A percentile compares a stretch with the other conserved stretches of the same genome.
phyloP scores from a whole-genome alignment of 1,140 invertebrate species.

The Cyclargus thomasi region DNA sequence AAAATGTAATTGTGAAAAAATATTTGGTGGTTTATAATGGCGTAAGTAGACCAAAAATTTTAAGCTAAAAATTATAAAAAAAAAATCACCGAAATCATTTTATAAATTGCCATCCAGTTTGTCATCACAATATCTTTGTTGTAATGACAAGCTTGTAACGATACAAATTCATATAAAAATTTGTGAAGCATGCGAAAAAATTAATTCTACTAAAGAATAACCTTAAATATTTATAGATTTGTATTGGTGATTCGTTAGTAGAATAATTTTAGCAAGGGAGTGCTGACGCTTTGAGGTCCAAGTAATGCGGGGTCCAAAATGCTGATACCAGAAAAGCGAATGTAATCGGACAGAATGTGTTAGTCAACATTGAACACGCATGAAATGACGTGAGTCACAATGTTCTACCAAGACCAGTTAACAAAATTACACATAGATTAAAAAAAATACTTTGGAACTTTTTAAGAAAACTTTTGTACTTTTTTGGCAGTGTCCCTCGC shows the following conservation, averaged over 20 bases:
- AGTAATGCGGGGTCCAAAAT: conserved; percentile 65
- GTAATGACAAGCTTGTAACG: conserved; percentile 4
- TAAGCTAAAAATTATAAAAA: conserved; percentile 9
- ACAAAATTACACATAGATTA: conserved; percentile 51
- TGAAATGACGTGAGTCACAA: conserved; percentile 58
- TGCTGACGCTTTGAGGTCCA: conserved; percentile 53
- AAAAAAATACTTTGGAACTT: conserved; percentile 35
- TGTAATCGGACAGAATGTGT: conserved; percentile 58
- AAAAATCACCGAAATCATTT: neutral
- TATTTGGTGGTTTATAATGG: neutral
- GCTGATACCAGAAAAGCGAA: conserved; percentile 62
- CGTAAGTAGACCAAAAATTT: neutral
- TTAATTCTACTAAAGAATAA: conserved; percentile 41
- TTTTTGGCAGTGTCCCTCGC: conserved; percentile 49
- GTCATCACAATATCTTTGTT: neutral
- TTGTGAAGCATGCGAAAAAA: conserved; percentile 46
- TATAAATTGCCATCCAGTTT: conserved; percentile 1
- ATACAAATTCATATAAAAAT: conserved; percentile 22
- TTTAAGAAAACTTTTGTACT: conserved; percentile 53
- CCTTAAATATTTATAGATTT: conserved; percentile 9
- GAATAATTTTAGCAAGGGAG: conserved; percentile 39
- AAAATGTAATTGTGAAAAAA: conserved; percentile 4
- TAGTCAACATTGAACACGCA: conserved; percentile 66
- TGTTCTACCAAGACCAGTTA: conserved; percentile 65
- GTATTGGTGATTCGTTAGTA: conserved; percentile 35